Percentiles rank a stretch among this genome's conserved stretches.
These are phyloP conservation scores for Chelidonichthys spinosus DNA, from an alignment of 2,797 vertebrate genomes.

Conservation along the genomic window DNA sequence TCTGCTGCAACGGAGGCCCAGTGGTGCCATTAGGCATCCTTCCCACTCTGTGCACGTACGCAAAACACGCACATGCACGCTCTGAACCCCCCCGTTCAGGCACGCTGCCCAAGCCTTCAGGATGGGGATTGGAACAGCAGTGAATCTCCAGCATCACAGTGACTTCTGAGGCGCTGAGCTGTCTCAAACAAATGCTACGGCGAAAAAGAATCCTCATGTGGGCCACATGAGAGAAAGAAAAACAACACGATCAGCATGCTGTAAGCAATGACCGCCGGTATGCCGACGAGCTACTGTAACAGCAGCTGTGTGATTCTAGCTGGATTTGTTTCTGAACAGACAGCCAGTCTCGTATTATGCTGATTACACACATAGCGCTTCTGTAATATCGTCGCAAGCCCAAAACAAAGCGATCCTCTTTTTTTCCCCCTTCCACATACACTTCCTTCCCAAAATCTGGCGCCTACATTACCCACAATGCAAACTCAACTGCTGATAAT, in stretches of 20 bases:
- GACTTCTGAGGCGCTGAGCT: slow-evolving; percentile 14
- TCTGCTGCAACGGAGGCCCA: slow-evolving; percentile 49
- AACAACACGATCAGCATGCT: slow-evolving; percentile 1
- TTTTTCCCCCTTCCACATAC: not conserved
- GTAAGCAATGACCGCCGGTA: slow-evolving; percentile 25
- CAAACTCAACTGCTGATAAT: not conserved
- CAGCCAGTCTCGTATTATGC: not conserved
- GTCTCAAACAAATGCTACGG: slow-evolving; percentile 10
- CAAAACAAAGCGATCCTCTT: not conserved
- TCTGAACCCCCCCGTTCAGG: slow-evolving; percentile 33
- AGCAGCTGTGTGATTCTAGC: slow-evolving; percentile 16
- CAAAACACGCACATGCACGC: not conserved
- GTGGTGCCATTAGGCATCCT: slow-evolving; percentile 41
- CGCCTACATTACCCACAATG: not conserved
- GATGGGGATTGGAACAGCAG: slow-evolving; percentile 39
- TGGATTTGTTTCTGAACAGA: slow-evolving; percentile 2
- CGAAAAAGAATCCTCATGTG: slow-evolving; percentile 10
- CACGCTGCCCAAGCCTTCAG: slow-evolving; percentile 39
- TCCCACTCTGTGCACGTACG: slow-evolving; percentile 38
- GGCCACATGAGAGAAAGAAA: not conserved
- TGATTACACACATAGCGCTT: not conserved
- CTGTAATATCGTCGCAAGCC: not conserved
- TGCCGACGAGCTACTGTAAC: slow-evolving; percentile 16
- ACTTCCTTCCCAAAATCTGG: not conserved
- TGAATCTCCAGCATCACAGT: not conserved